A percentile compares a stretch with the other conserved stretches of the same genome.
phyloP scores from a whole-genome alignment of 2,113 vertebrate species.

The Salvelinus sp. region DNA sequence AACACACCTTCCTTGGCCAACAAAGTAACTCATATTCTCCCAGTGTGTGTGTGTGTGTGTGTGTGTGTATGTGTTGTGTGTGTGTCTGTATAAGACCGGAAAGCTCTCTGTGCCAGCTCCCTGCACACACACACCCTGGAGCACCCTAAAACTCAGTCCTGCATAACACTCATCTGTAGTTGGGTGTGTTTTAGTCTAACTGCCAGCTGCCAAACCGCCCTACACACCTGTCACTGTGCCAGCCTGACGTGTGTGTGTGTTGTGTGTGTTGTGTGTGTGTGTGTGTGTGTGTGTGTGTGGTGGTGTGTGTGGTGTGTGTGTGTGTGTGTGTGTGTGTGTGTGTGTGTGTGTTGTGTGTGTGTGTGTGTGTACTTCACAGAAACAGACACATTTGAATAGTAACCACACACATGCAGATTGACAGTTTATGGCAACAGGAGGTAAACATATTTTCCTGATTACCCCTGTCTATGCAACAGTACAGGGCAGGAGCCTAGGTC shows the following conservation, averaged over 20 bases:
- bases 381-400: not conserved
- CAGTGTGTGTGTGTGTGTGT: slow-evolving; percentile 4
- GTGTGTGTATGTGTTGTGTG: not conserved
- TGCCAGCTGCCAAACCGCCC: slow-evolving; percentile 70
- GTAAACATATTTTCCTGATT: no score
- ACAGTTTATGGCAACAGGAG: not conserved
- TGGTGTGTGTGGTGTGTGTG: not conserved
- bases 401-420: no score
- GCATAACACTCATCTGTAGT: slow-evolving; percentile 27
- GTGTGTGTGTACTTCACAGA: not conserved
- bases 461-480: no score
- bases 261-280: not conserved
- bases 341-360: not conserved
- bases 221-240: slow-evolving; percentile 39
- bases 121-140: slow-evolving; percentile 39
- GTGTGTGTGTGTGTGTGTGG: not conserved
- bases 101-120: slow-evolving; percentile 33
- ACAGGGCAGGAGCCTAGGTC: no score
- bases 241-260: not conserved
- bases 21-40: slow-evolving; percentile 45
- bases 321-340: not conserved
- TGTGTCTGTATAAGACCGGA: not conserved
- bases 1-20: slow-evolving; percentile 24
- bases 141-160: slow-evolving; percentile 5
- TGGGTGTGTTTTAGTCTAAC: slow-evolving; percentile 41